Base-by-base conservation (phyloP, 1,140 invertebrate species). In the Drosophila burlai region DNA sequence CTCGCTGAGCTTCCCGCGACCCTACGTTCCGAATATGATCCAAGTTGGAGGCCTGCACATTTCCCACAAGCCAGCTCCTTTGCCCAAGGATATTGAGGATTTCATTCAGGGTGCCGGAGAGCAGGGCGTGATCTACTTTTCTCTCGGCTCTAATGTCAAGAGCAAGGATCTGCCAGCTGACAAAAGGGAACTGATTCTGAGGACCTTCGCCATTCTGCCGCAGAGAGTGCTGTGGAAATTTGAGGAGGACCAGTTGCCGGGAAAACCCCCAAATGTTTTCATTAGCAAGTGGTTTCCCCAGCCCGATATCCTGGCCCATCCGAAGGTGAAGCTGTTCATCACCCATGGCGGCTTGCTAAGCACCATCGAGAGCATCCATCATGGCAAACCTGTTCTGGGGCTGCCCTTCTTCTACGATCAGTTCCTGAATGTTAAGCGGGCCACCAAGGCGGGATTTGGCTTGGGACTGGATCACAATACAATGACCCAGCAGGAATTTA, bases 281-380 rank as follows among this genome's bases (percentile, higher is more conserved):
- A 87, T 96, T 1, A 93, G 92, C 50, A 95, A 95, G 60, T 97
- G 96, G 96, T 91, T 96, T 16, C 96, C 96, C 0, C 96, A 97
- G 81, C 95, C 94, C 46, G 96, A 96, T 71, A 93, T 97, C 76
- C 83, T 96, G 62, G 96, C 94, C 45, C 84, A 89, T 93, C 94
- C 94, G 7, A 96, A 96, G 72, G 93, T 96, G 2, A 95, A 94
- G 77, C 93, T 94, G 0, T 96, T 97, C 77, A 95, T 97, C 16
- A 96, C 96, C 0, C 96, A 97, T 76, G 96, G 95, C n/a, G 97
- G 97, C 4, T 79, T 95, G 36, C 93, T 96, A 31, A 96, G 96
- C 58, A 94, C 95, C 11, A 95, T 96, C 68, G 97, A 97, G 93
- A 95, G 96, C 9, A 92, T 97, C 3, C 95, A 95, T 91, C 95